Evolutionary conservation across 2,797 vertebrate genomes (phyloP).

Genomic region (Brachymystax lenok): DNA sequence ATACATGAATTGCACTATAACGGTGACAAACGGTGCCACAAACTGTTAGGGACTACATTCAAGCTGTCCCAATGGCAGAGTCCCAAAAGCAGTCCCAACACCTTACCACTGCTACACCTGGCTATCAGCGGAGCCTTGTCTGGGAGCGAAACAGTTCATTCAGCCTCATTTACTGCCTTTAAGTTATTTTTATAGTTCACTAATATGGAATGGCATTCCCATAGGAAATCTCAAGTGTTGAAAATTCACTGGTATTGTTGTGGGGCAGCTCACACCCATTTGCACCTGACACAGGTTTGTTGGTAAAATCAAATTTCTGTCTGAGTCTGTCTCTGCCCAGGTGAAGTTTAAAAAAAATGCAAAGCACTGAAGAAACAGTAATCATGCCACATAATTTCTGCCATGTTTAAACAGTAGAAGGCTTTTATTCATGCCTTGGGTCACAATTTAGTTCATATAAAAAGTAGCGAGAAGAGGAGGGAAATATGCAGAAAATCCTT

Average conservation of each 20-base stretch:
- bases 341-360: conserved; percentile 53
- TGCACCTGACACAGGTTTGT: conserved; percentile 73
- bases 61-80: too few species aligned
- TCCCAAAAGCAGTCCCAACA: too few species aligned
- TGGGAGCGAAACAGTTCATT: too few species aligned
- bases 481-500: conserved; percentile 43
- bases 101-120: too few species aligned
- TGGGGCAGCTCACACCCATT: conserved; percentile 70
- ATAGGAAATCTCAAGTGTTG: conserved; percentile 72
- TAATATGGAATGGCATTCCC: conserved; percentile 66
- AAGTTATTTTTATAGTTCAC: conserved; percentile 73
- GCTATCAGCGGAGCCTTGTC: too few species aligned
- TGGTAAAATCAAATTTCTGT: conserved; percentile 69
- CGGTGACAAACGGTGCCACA: too few species aligned
- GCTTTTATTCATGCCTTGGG: conserved; percentile 43
- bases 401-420: conserved; percentile 48
- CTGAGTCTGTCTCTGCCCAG: conserved; percentile 42
- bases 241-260: conserved; percentile 69
- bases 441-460: conserved; percentile 57
- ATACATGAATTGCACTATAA: too few species aligned
- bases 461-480: conserved; percentile 48
- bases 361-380: conserved; percentile 52
- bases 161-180: too few species aligned
- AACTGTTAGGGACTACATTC: too few species aligned
- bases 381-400: conserved; percentile 47